Evolutionary conservation across 2,888 invertebrate species (phyloP).

Genomic region (Macrosoma leucophasiata): DNA sequence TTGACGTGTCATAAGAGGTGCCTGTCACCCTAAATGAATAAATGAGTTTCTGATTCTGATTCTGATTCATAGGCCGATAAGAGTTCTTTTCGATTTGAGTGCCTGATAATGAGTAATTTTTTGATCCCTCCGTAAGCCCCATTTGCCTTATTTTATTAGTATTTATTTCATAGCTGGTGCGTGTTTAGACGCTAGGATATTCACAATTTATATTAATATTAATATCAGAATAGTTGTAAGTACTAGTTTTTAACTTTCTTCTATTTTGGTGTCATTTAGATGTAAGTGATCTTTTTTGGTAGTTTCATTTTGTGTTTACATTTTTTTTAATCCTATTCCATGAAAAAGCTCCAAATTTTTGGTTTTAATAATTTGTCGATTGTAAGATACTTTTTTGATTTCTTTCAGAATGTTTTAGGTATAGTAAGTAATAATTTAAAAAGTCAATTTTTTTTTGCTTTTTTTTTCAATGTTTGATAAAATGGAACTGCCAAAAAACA

Average conservation of each 20-base stretch:
- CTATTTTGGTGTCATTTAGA: slow-evolving; percentile 14
- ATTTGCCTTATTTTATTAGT: slow-evolving; percentile 72
- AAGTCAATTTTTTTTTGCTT: too few relatives aligned
- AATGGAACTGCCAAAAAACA: too few relatives aligned
- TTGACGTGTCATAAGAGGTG: too few relatives aligned
- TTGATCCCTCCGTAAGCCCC: slow-evolving; percentile 67
- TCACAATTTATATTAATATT: slow-evolving; percentile 36
- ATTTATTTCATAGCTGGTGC: slow-evolving; percentile 41
- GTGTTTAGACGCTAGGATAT: slow-evolving; percentile 45
- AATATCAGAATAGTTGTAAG: slow-evolving; percentile 10
- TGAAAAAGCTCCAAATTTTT: too few relatives aligned
- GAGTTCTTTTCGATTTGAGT: slow-evolving; percentile 60
- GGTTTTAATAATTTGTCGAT: too few relatives aligned
- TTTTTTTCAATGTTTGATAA: too few relatives aligned
- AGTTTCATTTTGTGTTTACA: slow-evolving; percentile 5
- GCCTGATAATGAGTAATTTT: slow-evolving; percentile 58
- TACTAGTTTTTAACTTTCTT: slow-evolving; percentile 24
- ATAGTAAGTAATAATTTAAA: too few relatives aligned
- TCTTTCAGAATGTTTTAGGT: too few relatives aligned
- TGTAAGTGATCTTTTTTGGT: slow-evolving; percentile 3
- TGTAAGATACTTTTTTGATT: too few relatives aligned
- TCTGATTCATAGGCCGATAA: slow-evolving; percentile 35
- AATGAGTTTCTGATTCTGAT: too few relatives aligned
- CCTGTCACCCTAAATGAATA: too few relatives aligned
- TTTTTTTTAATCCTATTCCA: not conserved